phyloP scores from a whole-genome alignment of 2,797 vertebrate species.

The Brachymystax lenok region DNA sequence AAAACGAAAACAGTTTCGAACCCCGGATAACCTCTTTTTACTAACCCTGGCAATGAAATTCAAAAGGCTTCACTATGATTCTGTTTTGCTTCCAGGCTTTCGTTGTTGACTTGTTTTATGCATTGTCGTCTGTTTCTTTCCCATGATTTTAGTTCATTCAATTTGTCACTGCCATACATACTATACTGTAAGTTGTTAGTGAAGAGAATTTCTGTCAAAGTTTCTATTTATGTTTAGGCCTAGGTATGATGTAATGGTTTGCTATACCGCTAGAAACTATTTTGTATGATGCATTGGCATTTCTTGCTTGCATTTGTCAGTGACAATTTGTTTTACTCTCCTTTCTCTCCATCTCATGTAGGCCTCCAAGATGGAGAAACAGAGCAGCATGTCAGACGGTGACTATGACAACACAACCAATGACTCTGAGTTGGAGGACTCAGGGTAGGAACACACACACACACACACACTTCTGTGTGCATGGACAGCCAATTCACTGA shows the following conservation, averaged over 20 bases:
- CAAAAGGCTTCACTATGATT: slow-evolving; percentile 31
- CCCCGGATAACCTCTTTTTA: slow-evolving; percentile 34
- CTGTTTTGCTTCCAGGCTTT: slow-evolving; percentile 62
- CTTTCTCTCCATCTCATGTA: slow-evolving; percentile 55
- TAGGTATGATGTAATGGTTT: neutral
- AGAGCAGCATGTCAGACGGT: slow-evolving; percentile 89
- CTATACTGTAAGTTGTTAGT: neutral
- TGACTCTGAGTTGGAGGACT: slow-evolving; percentile 85
- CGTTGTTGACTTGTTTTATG: slow-evolving; percentile 43
- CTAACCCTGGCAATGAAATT: slow-evolving; percentile 40
- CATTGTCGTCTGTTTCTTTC: slow-evolving; percentile 30
- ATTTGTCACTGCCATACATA: slow-evolving; percentile 19
- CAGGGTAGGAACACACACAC: slow-evolving; percentile 73
- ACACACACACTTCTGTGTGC: neutral
- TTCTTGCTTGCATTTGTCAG: slow-evolving; percentile 32
- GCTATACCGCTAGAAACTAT: neutral
- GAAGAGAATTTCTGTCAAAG: neutral
- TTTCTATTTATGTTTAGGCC: neutral
- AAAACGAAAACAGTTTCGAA: slow-evolving; percentile 26
- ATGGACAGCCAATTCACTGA: slow-evolving; percentile 56
- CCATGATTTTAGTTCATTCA: slow-evolving; percentile 23
- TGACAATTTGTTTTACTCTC: slow-evolving; percentile 16
- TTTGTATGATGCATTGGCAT: slow-evolving; percentile 17
- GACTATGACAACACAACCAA: slow-evolving; percentile 93
- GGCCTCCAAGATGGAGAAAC: slow-evolving; percentile 91